These are phyloP conservation scores for Ptilodon capucinus DNA, from an alignment of 2,888 invertebrate species.

Conservation along the genomic window DNA sequence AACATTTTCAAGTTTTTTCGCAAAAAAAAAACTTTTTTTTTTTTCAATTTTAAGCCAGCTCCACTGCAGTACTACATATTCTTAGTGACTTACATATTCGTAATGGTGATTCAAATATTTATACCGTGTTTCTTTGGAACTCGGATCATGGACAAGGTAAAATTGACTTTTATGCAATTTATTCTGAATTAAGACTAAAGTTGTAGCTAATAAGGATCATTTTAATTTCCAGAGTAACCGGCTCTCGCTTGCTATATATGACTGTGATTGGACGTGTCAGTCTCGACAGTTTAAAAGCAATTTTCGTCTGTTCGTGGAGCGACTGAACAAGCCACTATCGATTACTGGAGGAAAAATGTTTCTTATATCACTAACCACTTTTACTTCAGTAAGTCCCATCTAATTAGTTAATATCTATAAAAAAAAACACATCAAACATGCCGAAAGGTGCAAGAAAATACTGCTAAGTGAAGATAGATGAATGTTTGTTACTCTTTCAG, in stretches of 20 bases:
- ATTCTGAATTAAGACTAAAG: background rate
- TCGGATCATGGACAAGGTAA: slow-evolving; percentile 54
- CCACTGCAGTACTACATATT: slow-evolving; percentile 52
- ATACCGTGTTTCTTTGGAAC: slow-evolving; percentile 66
- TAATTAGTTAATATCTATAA: too few relatives aligned
- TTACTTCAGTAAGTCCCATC: slow-evolving; percentile 55
- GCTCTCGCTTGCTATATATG: slow-evolving; percentile 53
- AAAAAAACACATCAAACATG: too few relatives aligned
- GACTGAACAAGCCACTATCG: slow-evolving; percentile 51
- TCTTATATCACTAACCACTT: slow-evolving; percentile 56
- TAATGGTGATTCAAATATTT: slow-evolving; percentile 56
- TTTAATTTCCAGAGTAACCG: slow-evolving; percentile 48
- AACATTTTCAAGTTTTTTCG: too few relatives aligned
- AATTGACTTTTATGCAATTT: background rate
- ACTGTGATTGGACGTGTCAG: slow-evolving; percentile 57
- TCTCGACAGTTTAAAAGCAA: slow-evolving; percentile 56
- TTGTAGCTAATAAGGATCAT: background rate
- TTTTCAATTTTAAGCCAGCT: slow-evolving; percentile 54
- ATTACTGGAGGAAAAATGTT: slow-evolving; percentile 65
- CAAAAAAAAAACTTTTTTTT: too few relatives aligned
- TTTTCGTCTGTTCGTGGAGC: slow-evolving; percentile 55
- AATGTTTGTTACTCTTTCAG: too few relatives aligned
- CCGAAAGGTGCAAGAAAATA: too few relatives aligned
- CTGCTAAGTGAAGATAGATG: too few relatives aligned
- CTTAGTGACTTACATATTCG: slow-evolving; percentile 48